phyloP scores from a whole-genome alignment of 2,888 invertebrate genomes.

The Drosophila helvetica region DNA sequence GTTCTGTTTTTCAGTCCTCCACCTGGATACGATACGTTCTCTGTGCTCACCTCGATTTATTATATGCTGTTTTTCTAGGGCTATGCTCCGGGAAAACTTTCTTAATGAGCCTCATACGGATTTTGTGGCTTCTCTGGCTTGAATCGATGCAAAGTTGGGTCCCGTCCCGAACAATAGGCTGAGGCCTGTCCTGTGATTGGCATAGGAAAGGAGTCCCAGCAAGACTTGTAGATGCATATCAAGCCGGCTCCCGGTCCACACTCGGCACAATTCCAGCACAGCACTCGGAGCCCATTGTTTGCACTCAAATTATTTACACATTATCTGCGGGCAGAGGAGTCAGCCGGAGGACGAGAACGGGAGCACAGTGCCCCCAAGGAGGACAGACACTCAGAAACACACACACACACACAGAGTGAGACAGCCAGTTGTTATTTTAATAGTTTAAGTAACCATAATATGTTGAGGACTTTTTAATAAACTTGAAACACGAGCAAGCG shows the following conservation, averaged over 20 bases:
- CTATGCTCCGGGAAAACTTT: constrained; percentile 55
- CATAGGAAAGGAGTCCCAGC: constrained; percentile 10
- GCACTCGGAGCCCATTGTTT: constrained; percentile 49
- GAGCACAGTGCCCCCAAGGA: constrained; percentile 7
- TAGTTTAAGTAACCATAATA: constrained; percentile 80
- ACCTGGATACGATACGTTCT: constrained; percentile 21
- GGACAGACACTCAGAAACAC: constrained; percentile 25
- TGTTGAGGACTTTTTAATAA: constrained; percentile 80
- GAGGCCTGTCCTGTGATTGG: constrained; percentile 28
- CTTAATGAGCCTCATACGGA: constrained; percentile 66
- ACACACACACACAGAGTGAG: constrained; percentile 10
- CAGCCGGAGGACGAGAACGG: constrained; percentile 1
- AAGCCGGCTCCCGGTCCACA: not conserved
- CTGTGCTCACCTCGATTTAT: constrained; percentile 60
- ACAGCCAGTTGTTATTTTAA: constrained; percentile 71
- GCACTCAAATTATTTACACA: constrained; percentile 70
- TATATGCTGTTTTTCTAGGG: constrained; percentile 57
- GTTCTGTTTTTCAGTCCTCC: constrained; percentile 39
- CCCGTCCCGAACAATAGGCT: constrained; percentile 32
- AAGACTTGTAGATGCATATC: constrained; percentile 18
- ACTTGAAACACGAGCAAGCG: constrained; percentile 75
- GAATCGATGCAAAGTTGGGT: not conserved
- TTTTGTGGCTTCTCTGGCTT: constrained; percentile 47
- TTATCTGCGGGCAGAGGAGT: constrained; percentile 56
- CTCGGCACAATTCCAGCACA: constrained; percentile 24